phyloP scores from a whole-genome alignment of 2,113 vertebrate genomes.

The Sclerurus mexicanus region DNA sequence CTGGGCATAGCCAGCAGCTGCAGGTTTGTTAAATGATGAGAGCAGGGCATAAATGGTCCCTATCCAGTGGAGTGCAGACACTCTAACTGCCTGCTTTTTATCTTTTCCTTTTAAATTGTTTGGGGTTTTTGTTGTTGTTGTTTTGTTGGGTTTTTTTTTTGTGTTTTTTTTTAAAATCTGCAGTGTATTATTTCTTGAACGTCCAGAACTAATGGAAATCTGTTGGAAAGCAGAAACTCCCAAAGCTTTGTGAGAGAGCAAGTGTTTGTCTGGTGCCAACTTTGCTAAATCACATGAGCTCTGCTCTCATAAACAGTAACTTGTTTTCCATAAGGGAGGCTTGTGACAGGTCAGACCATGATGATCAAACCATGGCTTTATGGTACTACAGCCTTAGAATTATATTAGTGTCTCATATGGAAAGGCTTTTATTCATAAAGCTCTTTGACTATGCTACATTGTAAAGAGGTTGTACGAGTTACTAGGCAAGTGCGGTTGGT shows the following conservation, averaged over 20 bases:
- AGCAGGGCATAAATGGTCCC: neutral
- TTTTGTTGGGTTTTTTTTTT: neutral
- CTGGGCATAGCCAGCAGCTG: neutral
- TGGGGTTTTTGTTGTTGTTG: too few species aligned
- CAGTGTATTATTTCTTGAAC: neutral
- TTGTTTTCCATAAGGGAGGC: conserved; percentile 40
- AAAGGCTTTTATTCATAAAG: neutral
- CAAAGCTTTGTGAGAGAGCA: neutral
- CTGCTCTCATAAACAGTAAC: conserved; percentile 17
- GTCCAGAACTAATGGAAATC: neutral
- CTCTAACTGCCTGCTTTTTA: neutral
- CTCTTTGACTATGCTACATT: neutral
- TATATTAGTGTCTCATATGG: neutral
- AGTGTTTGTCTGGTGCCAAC: neutral
- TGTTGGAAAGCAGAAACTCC: neutral
- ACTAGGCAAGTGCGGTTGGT: fast-evolving
- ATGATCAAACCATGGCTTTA: neutral
- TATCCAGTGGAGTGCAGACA: neutral
- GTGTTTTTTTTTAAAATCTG: neutral
- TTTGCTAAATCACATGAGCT: neutral
- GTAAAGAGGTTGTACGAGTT: neutral
- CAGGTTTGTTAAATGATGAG: neutral
- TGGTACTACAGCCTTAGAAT: neutral
- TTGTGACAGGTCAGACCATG: neutral
- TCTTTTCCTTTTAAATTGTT: neutral